Conservation (phyloP, 2,113 vertebrate species). For the Boulengeromyrus knoepffleri region DNA sequence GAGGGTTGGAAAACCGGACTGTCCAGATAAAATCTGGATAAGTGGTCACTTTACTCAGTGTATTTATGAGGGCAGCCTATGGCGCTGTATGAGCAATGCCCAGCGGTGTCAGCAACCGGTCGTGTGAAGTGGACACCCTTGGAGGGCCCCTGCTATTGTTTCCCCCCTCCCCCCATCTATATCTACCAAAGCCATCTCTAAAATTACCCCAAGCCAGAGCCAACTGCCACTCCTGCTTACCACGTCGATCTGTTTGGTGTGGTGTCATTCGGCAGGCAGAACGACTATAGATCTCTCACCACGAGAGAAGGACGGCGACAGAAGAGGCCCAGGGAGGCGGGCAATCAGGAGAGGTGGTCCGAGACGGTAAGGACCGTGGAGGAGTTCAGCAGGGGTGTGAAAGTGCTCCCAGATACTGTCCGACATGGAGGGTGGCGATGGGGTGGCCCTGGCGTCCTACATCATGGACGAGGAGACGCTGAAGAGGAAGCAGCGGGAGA, state of each 20-base stretch:
- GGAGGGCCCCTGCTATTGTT: not conserved
- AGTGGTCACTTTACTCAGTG: not conserved
- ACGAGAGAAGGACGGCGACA: not conserved
- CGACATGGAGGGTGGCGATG: slow-evolving; percentile 61
- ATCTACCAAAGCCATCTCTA: slow-evolving; percentile 33
- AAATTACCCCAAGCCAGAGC: slow-evolving; percentile 50
- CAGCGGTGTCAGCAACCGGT: not conserved
- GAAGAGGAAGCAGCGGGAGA: slow-evolving; percentile 63
- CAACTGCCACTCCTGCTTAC: slow-evolving; percentile 47
- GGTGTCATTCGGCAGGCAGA: not conserved
- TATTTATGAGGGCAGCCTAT: not conserved
- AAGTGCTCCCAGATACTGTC: not conserved
- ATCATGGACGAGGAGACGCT: slow-evolving; percentile 54
- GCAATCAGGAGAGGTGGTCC: not conserved
- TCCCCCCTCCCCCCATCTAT: not conserved
- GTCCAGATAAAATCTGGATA: not conserved
- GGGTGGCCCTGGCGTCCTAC: slow-evolving; percentile 44
- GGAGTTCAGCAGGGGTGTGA: slow-evolving; percentile 24
- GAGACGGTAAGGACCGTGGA: not conserved
- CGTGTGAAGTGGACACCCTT: not conserved
- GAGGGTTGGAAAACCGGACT: not conserved
- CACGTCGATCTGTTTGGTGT: slow-evolving; percentile 4
- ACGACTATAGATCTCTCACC: not conserved
- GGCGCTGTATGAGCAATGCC: not conserved
- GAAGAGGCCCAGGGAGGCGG: not conserved